phyloP scores from a whole-genome alignment of 1,140 invertebrate genomes.

The Drosophila takahashii region DNA sequence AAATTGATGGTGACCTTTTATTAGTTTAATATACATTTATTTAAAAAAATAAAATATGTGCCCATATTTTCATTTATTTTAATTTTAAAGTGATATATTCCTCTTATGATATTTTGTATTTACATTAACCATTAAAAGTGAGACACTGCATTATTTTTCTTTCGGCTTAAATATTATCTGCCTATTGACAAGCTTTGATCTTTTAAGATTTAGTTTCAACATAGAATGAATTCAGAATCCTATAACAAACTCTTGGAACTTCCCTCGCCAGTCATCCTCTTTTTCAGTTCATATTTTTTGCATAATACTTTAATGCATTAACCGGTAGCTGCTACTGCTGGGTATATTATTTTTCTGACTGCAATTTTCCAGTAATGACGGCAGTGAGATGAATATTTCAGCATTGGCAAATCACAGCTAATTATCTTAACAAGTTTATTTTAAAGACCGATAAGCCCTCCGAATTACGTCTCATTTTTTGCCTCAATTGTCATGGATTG shows the following conservation, averaged over 20 bases:
- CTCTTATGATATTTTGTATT: too few relatives aligned
- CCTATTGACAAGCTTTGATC: neutral
- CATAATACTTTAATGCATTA: slow-evolving; percentile 60
- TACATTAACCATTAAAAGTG: too few relatives aligned
- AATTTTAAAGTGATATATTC: too few relatives aligned
- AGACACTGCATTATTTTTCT: neutral
- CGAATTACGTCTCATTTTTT: slow-evolving; percentile 20
- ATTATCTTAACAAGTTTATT: slow-evolving; percentile 62
- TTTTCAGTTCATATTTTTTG: slow-evolving; percentile 27
- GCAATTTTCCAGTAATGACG: slow-evolving; percentile 57
- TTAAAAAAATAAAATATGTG: too few relatives aligned
- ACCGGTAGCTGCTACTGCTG: slow-evolving; percentile 52
- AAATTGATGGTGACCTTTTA: too few relatives aligned
- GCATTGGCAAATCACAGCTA: slow-evolving; percentile 52
- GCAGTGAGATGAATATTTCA: slow-evolving; percentile 30
- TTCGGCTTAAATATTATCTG: neutral
- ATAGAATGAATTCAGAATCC: too few relatives aligned
- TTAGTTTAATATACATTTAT: too few relatives aligned
- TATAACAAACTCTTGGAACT: neutral
- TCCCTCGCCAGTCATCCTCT: neutral
- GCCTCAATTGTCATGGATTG: slow-evolving; percentile 10
- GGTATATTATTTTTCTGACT: slow-evolving; percentile 10
- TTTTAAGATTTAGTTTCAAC: neutral
- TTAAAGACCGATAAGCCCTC: slow-evolving; percentile 43
- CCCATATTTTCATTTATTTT: too few relatives aligned